These are phyloP conservation scores for Nettapus auritus DNA, from an alignment of 2,113 vertebrate genomes.

Conservation along the genomic window DNA sequence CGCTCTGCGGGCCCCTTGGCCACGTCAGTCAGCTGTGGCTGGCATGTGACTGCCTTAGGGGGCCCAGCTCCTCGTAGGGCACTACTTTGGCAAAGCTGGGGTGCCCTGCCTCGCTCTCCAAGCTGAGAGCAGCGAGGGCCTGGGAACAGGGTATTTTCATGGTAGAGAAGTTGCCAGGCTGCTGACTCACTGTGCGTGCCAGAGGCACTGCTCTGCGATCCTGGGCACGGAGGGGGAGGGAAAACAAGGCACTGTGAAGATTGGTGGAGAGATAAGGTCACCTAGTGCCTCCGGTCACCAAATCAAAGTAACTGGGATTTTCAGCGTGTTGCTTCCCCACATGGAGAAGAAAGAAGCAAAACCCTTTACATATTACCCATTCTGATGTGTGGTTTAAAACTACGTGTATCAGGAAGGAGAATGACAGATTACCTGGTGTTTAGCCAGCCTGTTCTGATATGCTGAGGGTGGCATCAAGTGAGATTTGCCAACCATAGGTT, in stretches of 20 bases:
- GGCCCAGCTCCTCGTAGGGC: neutral
- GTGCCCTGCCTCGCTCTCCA: neutral
- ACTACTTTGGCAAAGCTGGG: neutral
- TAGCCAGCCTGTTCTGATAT: neutral
- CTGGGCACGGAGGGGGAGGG: neutral
- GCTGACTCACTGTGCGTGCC: slow-evolving; percentile 55
- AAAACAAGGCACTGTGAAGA: neutral
- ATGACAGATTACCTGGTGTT: neutral
- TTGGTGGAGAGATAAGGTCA: slow-evolving; percentile 69
- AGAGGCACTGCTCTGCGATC: slow-evolving; percentile 20
- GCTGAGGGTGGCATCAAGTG: neutral
- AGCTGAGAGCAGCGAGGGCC: neutral
- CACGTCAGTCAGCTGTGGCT: neutral
- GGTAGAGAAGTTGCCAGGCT: neutral
- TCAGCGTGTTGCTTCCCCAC: neutral
- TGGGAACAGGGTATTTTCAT: neutral
- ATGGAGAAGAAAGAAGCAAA: neutral
- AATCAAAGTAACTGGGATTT: slow-evolving; percentile 42
- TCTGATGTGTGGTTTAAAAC: neutral
- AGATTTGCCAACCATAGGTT: rapidly evolving
- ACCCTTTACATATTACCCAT: neutral
- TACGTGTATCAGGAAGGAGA: neutral
- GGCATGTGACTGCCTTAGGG: neutral
- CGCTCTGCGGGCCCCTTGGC: neutral
- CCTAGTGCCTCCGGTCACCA: slow-evolving; percentile 55